phyloP scores from a whole-genome alignment of 1,140 invertebrate genomes.

The Solenopsis invicta region DNA sequence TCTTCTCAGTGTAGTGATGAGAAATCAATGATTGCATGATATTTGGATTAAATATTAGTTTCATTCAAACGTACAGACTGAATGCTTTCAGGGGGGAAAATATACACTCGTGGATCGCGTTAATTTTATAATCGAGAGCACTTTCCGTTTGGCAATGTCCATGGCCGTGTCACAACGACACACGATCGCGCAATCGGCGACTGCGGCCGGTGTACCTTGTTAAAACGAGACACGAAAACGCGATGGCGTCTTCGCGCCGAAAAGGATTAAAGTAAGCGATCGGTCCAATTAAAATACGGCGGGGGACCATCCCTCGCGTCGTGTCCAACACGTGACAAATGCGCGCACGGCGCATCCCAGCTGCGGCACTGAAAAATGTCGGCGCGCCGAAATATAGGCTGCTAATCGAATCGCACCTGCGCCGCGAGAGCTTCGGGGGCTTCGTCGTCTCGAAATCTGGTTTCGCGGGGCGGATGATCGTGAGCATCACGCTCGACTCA shows the following conservation, averaged over 20 bases:
- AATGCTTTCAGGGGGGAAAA: neutral
- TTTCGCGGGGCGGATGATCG: conserved; percentile 26
- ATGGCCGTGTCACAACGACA: neutral
- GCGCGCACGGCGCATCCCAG: conserved; percentile 45
- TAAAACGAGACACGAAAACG: conserved; percentile 39
- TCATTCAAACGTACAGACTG: neutral
- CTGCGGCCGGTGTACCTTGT: neutral
- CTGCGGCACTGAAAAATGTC: conserved; percentile 68
- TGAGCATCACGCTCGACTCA: conserved; percentile 74
- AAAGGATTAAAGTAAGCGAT: conserved; percentile 70
- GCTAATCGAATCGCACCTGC: conserved; percentile 72
- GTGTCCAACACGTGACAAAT: conserved; percentile 60
- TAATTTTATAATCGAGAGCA: conserved; percentile 25
- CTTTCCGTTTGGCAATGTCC: neutral
- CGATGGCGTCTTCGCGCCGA: conserved; percentile 41
- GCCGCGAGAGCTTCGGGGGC: conserved; percentile 40
- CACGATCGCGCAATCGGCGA: conserved; percentile 16
- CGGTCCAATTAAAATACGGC: conserved; percentile 66
- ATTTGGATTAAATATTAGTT: neutral
- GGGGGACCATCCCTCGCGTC: conserved; percentile 9
- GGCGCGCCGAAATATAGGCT: conserved; percentile 20
- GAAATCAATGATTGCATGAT: neutral
- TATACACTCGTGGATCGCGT: too few species aligned
- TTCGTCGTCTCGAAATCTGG: conserved; percentile 49
- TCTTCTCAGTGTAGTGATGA: neutral